Conservation (phyloP, 2,888 invertebrate species). For the Cataglyphis livida region DNA sequence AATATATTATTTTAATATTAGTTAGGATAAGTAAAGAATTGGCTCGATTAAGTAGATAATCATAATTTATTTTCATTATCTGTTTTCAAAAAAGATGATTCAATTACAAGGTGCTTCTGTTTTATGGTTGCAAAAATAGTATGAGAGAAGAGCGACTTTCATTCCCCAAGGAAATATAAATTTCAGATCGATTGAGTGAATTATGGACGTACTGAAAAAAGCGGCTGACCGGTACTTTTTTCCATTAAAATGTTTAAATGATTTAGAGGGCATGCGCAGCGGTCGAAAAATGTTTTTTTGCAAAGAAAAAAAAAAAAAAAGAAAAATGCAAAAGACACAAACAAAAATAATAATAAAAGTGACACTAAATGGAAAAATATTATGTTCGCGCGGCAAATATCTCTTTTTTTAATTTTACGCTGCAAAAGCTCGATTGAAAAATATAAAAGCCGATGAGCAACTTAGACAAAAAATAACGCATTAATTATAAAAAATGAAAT, state of each 20-base stretch:
- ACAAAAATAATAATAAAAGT: constrained; percentile 47
- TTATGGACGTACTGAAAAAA: constrained; percentile 41
- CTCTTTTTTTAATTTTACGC: constrained; percentile 53
- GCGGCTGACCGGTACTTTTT: constrained; percentile 47
- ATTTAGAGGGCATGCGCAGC: constrained; percentile 37
- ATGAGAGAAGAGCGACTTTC: not conserved
- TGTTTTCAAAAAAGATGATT: not conserved
- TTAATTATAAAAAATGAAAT: constrained; percentile 46
- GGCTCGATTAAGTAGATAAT: not conserved
- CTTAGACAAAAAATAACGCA: constrained; percentile 46
- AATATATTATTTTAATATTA: too few relatives aligned
- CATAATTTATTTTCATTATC: not conserved
- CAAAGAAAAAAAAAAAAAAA: not conserved
- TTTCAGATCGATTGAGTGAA: constrained; percentile 37
- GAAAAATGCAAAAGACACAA: not conserved
- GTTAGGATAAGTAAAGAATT: not conserved
- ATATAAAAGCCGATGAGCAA: constrained; percentile 7
- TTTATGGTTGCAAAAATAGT: not conserved
- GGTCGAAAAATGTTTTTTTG: constrained; percentile 41
- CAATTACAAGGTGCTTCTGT: constrained; percentile 21
- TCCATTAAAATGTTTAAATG: constrained; percentile 53
- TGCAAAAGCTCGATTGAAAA: constrained; percentile 29
- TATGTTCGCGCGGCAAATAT: constrained; percentile 46
- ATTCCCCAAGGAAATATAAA: constrained; percentile 51
- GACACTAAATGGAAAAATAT: constrained; percentile 59